Conservation (phyloP, 1,140 invertebrate species). For the Drosophila sucinea region DNA sequence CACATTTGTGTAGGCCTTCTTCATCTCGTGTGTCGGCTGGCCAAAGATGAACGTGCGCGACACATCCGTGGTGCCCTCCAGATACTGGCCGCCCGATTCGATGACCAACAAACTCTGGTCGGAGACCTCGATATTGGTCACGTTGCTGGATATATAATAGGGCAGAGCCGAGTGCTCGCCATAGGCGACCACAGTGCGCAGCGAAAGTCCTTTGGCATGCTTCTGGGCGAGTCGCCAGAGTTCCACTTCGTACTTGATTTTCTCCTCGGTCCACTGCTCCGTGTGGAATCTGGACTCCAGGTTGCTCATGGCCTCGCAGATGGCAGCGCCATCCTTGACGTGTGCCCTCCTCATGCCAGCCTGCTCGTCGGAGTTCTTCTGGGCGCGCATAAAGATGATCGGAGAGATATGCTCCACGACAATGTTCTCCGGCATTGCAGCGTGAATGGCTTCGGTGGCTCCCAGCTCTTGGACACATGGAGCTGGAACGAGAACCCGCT, state of each 20-base stretch:
- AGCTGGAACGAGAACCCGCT: constrained; percentile 88
- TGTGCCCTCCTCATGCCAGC: constrained; percentile 94
- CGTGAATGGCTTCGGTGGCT: constrained; percentile 90
- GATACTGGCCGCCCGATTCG: constrained; percentile 90
- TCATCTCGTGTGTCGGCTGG: constrained; percentile 89
- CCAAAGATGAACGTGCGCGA: constrained; percentile 96
- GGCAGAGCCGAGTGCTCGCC: constrained; percentile 95
- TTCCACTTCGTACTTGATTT: constrained; percentile 87
- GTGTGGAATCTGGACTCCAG: constrained; percentile 87
- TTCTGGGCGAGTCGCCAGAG: constrained; percentile 88
- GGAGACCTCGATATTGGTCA: constrained; percentile 89
- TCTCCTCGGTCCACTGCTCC: constrained; percentile 88
- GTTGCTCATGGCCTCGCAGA: constrained; percentile 95
- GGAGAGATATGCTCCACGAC: constrained; percentile 87
- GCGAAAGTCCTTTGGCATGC: constrained; percentile 88
- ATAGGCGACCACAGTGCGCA: constrained; percentile 95
- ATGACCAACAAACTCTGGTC: constrained; percentile 88
- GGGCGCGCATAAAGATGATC: constrained; percentile 91
- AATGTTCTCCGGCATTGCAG: constrained; percentile 86
- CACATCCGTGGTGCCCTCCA: constrained; percentile 96
- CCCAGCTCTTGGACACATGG: constrained; percentile 89
- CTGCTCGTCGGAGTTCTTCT: constrained; percentile 93
- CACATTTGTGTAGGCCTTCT: constrained; percentile 93
- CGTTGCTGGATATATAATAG: constrained; percentile 92
- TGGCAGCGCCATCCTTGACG: constrained; percentile 92